Percentiles rank a stretch among this genome's conserved stretches.
Conservation (phyloP, 1,140 invertebrate species). For the Drosophila eugracilis region DNA sequence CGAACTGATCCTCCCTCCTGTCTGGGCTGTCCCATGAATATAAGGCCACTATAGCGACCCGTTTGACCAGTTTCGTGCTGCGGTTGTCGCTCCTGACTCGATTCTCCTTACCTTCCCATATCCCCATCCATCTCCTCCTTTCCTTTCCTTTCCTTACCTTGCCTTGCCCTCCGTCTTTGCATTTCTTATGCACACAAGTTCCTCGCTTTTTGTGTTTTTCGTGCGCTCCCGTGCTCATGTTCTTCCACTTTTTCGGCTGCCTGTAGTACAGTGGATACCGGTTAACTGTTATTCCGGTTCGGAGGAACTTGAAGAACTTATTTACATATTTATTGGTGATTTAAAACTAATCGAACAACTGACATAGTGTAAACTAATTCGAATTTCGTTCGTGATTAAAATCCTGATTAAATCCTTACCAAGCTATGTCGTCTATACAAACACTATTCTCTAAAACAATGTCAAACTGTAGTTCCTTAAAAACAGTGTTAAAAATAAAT, state of each 20-base stretch:
- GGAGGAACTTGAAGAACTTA: neutral
- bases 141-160: conserved; percentile 19
- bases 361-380: too few relatives aligned
- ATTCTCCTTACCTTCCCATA: conserved; percentile 16
- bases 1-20: conserved; percentile 48
- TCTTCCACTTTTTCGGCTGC: conserved; percentile 65
- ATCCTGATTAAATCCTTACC: too few relatives aligned
- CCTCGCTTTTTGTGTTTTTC: conserved; percentile 25
- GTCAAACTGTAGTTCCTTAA: too few relatives aligned
- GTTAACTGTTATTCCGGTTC: conserved; percentile 1
- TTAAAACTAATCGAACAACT: neutral
- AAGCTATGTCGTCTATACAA: too few relatives aligned
- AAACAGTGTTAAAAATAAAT: too few relatives aligned
- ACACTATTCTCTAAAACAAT: too few relatives aligned
- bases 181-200: conserved; percentile 73
- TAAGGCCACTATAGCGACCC: conserved; percentile 53
- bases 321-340: neutral
- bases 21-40: conserved; percentile 26
- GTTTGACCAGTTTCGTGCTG: conserved; percentile 68
- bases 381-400: too few relatives aligned
- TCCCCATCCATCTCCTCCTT: conserved; percentile 7
- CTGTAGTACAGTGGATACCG: conserved; percentile 38
- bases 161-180: conserved; percentile 51
- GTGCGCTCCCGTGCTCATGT: conserved; percentile 60
- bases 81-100: conserved; percentile 57